These are phyloP conservation scores for Myrmecobius fasciatus DNA, from an alignment of 2,113 vertebrate genomes.

Conservation along the genomic window DNA sequence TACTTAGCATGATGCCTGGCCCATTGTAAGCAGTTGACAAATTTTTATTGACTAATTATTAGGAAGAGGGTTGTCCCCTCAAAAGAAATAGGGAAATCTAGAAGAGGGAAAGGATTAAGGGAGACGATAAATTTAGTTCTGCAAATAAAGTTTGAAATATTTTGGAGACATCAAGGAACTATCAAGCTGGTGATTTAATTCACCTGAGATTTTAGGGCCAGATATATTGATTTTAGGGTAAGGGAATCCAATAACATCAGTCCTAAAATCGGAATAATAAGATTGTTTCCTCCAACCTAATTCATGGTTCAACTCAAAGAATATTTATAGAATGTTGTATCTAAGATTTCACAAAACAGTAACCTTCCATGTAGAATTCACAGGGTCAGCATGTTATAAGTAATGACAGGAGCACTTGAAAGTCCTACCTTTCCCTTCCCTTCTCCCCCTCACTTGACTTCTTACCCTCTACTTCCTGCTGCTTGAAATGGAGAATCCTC, in stretches of 20 bases:
- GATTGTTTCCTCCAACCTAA: neutral
- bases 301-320: neutral
- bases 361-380: neutral
- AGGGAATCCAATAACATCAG: neutral
- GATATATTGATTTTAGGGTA: neutral
- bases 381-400: neutral
- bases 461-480: neutral
- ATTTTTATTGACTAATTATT: neutral
- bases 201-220: neutral
- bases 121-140: neutral
- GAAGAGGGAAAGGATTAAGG: neutral
- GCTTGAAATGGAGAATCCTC: neutral
- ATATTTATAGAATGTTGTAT: neutral
- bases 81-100: neutral
- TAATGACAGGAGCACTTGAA: neutral
- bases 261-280: neutral
- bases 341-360: neutral
- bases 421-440: neutral
- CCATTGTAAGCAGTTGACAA: neutral
- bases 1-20: neutral
- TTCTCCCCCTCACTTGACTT: too few relatives aligned
- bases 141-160: neutral
- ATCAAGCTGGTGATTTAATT: neutral
- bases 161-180: neutral
- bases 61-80: neutral